Conservation (phyloP, 1,140 invertebrate species). For the Pseudomyrmex cubaensis region DNA sequence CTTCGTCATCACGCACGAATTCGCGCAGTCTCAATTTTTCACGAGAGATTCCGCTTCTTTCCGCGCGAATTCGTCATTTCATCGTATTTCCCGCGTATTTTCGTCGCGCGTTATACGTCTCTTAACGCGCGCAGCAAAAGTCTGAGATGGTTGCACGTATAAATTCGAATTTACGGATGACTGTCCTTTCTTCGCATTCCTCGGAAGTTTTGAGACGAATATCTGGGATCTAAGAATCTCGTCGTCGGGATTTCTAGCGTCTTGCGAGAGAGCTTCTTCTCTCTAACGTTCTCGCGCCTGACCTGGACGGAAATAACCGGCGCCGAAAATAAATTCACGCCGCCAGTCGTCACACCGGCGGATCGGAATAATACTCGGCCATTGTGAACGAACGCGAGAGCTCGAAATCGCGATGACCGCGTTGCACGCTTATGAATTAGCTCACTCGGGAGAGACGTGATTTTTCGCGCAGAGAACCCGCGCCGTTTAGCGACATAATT, state of each 20-base stretch:
- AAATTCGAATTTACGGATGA: constrained; percentile 3
- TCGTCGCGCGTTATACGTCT: no score
- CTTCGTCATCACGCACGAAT: constrained; percentile 26
- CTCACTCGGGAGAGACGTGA: not conserved
- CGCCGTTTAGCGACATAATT: no score
- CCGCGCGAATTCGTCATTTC: not conserved
- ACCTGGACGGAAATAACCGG: constrained; percentile 78
- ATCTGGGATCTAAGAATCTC: constrained; percentile 32
- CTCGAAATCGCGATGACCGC: not conserved
- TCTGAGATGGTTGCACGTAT: not conserved
- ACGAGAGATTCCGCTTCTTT: constrained; percentile 8
- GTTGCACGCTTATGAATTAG: constrained; percentile 24
- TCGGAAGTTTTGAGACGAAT: constrained; percentile 10
- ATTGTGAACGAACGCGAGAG: constrained; percentile 50
- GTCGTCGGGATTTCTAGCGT: constrained; percentile 30
- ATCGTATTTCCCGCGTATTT: no score
- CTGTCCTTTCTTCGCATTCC: not conserved
- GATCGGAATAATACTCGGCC: constrained; percentile 77
- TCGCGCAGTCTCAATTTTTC: not conserved
- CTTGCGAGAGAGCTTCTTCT: constrained; percentile 48
- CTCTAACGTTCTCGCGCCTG: constrained; percentile 64
- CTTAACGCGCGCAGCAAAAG: no score
- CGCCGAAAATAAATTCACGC: constrained; percentile 81
- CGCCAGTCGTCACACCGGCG: constrained; percentile 76
- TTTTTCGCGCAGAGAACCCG: not conserved